A percentile compares a stretch with the other conserved stretches of the same genome.
These are phyloP conservation scores for Drosophila merina DNA, from an alignment of 2,888 invertebrate species.

Conservation along the genomic window DNA sequence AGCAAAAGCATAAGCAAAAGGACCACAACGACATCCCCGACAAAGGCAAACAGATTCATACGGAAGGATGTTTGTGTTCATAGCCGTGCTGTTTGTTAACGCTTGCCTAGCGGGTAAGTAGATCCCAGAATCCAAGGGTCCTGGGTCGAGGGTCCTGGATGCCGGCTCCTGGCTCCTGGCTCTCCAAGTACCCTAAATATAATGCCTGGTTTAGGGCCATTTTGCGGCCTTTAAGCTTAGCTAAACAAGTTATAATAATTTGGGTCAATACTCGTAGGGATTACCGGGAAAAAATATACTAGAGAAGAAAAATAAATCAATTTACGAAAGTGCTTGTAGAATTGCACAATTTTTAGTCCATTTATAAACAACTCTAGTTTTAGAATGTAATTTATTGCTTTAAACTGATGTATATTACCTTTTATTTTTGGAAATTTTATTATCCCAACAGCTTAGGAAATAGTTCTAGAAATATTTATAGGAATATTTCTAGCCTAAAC, in stretches of 20 bases:
- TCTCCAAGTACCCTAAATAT: background rate
- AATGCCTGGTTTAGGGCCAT: slow-evolving; percentile 14
- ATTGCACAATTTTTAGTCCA: background rate
- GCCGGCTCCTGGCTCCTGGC: background rate
- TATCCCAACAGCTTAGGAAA: background rate
- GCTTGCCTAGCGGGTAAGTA: slow-evolving; percentile 84
- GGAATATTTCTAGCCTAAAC: too few relatives aligned
- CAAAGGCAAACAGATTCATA: slow-evolving; percentile 24
- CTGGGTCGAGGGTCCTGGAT: too few relatives aligned
- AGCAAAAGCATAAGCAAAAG: slow-evolving; percentile 6
- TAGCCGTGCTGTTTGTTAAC: slow-evolving; percentile 82
- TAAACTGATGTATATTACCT: background rate
- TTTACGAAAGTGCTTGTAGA: background rate
- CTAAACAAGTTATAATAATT: slow-evolving; percentile 11
- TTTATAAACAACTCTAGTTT: background rate
- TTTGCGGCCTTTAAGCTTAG: slow-evolving; percentile 4
- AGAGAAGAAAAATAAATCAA: slow-evolving; percentile 1
- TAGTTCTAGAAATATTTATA: background rate
- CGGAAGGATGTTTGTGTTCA: slow-evolving; percentile 81
- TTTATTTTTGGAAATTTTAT: slow-evolving; percentile 1
- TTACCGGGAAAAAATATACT: background rate
- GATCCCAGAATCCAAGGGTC: background rate
- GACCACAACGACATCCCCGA: slow-evolving; percentile 7
- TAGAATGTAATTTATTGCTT: background rate
- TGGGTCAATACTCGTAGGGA: background rate